Percentiles rank a stretch among this genome's conserved stretches.
phyloP scores from a whole-genome alignment of 2,797 vertebrate species.

The Sebastes kiyomatsui region DNA sequence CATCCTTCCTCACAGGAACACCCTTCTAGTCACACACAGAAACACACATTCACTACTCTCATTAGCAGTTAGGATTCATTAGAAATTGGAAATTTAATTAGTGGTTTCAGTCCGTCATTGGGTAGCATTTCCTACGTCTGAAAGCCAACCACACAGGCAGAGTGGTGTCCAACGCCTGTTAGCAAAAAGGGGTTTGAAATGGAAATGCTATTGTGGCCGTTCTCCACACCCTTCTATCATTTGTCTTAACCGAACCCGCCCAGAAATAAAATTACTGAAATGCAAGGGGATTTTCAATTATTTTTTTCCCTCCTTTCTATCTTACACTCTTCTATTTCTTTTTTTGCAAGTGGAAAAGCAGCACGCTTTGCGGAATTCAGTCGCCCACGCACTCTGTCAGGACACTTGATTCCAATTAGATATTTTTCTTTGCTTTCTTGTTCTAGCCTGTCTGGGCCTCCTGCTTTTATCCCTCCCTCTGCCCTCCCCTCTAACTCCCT shows the following conservation, averaged over 20 bases:
- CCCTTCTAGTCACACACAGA: conserved; percentile 27
- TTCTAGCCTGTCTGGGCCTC: conserved; percentile 83
- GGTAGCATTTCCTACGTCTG: conserved; percentile 63
- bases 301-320: conserved; percentile 35
- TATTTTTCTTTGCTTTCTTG: conserved; percentile 85
- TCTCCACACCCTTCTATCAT: conserved; percentile 78
- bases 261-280: conserved; percentile 76
- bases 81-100: conserved; percentile 83
- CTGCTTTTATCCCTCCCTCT: conserved; percentile 71
- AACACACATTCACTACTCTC: conserved; percentile 53
- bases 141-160: conserved; percentile 40
- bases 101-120: conserved; percentile 68
- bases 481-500: conserved; percentile 60
- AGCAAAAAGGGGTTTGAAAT: conserved; percentile 58
- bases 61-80: conserved; percentile 80
- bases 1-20: conserved; percentile 45
- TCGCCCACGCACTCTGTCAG: conserved; percentile 80
- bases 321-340: conserved; percentile 38
- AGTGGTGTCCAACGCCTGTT: conserved; percentile 44
- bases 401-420: conserved; percentile 87
- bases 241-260: conserved; percentile 72
- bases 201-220: conserved; percentile 72
- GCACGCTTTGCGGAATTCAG: conserved; percentile 77
- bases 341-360: conserved; percentile 79
- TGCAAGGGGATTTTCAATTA: conserved; percentile 71